A percentile compares a stretch with the other conserved stretches of the same genome.
These are phyloP conservation scores for Endomychus coccineus DNA, from an alignment of 2,888 invertebrate genomes.

Conservation along the genomic window DNA sequence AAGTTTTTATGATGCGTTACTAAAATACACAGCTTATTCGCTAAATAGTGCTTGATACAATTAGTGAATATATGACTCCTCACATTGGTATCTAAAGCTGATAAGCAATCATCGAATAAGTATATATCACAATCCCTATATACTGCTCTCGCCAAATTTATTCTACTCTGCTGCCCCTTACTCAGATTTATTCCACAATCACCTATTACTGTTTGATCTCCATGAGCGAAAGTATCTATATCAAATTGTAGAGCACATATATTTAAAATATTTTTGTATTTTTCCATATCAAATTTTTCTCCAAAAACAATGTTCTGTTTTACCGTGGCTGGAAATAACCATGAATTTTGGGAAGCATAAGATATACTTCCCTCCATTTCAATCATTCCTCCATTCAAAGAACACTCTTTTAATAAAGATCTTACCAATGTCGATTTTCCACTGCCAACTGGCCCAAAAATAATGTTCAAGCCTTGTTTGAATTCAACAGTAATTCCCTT, in stretches of 20 bases:
- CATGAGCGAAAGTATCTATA: conserved; percentile 38
- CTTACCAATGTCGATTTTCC: conserved; percentile 33
- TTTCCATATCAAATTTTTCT: conserved; percentile 31
- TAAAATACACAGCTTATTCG: conserved; percentile 31
- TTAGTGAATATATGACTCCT: conserved; percentile 28
- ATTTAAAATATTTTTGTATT: conserved; percentile 36
- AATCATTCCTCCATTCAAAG: conserved; percentile 22
- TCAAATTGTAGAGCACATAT: conserved; percentile 49
- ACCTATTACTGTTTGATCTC: conserved; percentile 51
- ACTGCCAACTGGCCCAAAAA: conserved; percentile 24
- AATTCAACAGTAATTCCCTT: conserved; percentile 41
- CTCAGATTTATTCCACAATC: conserved; percentile 56
- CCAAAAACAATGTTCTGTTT: conserved; percentile 39
- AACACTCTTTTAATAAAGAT: conserved; percentile 30
- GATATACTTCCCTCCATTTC: conserved; percentile 30
- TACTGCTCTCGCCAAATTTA: conserved; percentile 32
- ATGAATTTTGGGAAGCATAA: conserved; percentile 34
- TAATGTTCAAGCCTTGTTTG: conserved; percentile 23
- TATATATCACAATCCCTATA: conserved; percentile 34
- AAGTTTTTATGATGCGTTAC: conserved; percentile 32
- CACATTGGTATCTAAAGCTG: conserved; percentile 30
- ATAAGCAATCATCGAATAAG: conserved; percentile 32
- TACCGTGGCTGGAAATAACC: conserved; percentile 34
- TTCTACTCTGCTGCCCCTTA: conserved; percentile 48
- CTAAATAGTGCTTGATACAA: conserved; percentile 28